Evolutionary conservation across 2,888 invertebrate species (phyloP).

Genomic region (Thymelicus sylvestris): DNA sequence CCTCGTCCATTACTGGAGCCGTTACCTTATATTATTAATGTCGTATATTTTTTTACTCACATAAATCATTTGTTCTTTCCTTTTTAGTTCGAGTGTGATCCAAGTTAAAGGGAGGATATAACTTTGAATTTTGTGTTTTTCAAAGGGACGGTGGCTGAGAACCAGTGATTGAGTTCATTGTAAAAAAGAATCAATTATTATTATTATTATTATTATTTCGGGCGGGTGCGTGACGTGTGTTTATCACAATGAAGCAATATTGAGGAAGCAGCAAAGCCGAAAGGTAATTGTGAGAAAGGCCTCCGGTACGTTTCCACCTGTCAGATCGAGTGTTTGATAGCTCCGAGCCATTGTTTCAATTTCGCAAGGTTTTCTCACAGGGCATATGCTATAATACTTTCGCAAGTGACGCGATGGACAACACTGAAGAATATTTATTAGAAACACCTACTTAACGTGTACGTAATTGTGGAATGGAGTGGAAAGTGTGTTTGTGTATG

Average conservation of each 20-base stretch:
- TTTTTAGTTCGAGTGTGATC: too few species aligned
- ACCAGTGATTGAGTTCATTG: too few species aligned
- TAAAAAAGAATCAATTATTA: too few species aligned
- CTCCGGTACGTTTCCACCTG: slow-evolving; percentile 15
- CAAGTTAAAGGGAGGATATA: too few species aligned
- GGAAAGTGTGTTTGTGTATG: neutral
- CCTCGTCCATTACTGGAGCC: too few species aligned
- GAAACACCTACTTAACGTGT: neutral
- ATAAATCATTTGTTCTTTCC: too few species aligned
- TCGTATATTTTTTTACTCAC: too few species aligned
- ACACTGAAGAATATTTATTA: slow-evolving; percentile 13
- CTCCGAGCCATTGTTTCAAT: slow-evolving; percentile 19
- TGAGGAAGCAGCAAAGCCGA: slow-evolving; percentile 24
- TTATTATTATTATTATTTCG: too few species aligned
- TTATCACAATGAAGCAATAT: slow-evolving; percentile 25
- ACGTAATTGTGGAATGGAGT: neutral
- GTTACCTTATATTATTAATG: too few species aligned
- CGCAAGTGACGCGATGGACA: slow-evolving; percentile 20
- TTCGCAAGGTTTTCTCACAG: slow-evolving; percentile 27
- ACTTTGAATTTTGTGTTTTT: too few species aligned
- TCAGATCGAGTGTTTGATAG: slow-evolving; percentile 14
- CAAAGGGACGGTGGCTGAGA: too few species aligned
- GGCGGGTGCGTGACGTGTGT: neutral
- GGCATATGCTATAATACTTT: slow-evolving; percentile 30
- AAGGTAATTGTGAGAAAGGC: slow-evolving; percentile 30